A percentile compares a stretch with the other conserved stretches of the same genome.
Conservation (phyloP, 2,797 vertebrate species). For the Lepus oiostolus region DNA sequence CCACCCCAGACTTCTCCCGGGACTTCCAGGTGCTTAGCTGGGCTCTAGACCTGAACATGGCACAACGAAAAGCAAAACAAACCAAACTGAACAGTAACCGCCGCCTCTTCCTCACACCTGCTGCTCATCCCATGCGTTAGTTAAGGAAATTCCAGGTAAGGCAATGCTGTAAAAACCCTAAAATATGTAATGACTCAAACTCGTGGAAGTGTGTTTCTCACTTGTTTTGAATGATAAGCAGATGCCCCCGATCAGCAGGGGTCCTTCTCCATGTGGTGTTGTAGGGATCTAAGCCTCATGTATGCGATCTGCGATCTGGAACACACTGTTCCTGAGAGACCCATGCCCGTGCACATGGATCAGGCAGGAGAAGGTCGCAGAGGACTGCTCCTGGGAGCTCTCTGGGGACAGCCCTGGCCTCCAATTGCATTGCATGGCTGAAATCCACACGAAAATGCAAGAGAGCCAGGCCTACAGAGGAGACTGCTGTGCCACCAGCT, state of each 20-base stretch:
- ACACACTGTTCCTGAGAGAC: neutral
- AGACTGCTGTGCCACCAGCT: neutral
- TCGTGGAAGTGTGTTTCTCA: neutral
- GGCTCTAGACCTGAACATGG: neutral
- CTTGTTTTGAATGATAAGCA: neutral
- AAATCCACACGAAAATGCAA: neutral
- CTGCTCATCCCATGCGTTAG: neutral
- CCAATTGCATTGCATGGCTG: neutral
- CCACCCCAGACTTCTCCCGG: neutral
- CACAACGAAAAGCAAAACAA: neutral
- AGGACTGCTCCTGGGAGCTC: neutral
- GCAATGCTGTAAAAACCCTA: neutral
- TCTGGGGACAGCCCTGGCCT: neutral
- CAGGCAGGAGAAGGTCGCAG: neutral
- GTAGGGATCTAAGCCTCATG: neutral
- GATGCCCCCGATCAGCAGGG: neutral
- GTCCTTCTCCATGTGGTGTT: neutral
- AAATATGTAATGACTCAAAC: neutral
- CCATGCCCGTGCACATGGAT: rapidly evolving
- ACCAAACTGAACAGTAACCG: neutral
- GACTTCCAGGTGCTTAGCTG: neutral
- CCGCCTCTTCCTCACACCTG: neutral
- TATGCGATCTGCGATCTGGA: neutral
- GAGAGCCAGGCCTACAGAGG: neutral
- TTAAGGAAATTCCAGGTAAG: neutral